Conservation (phyloP, 2,888 invertebrate species). For the Trichogramma evanescens region DNA sequence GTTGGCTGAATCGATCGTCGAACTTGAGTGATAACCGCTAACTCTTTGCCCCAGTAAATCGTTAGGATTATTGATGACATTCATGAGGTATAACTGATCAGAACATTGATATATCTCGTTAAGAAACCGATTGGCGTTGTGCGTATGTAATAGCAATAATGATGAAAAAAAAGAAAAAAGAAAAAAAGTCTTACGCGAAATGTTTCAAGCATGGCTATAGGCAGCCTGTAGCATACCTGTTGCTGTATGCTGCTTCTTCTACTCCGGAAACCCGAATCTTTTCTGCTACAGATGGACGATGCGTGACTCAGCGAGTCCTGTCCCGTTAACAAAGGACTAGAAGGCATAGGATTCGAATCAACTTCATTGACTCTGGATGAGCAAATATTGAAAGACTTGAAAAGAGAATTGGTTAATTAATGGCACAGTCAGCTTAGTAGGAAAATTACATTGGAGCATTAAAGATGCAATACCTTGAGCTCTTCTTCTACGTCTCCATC, state of each 20-base stretch:
- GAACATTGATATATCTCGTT: background rate
- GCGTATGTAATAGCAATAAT: background rate
- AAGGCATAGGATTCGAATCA: conserved; percentile 44
- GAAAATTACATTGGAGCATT: too few species aligned
- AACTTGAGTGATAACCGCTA: conserved; percentile 83
- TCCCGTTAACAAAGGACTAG: conserved; percentile 40
- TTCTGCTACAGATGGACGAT: conserved; percentile 73
- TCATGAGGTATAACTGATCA: conserved; percentile 55
- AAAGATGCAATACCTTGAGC: too few species aligned
- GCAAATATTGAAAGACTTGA: background rate
- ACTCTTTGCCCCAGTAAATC: conserved; percentile 74
- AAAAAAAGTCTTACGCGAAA: background rate
- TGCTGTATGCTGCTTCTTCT: conserved; percentile 79
- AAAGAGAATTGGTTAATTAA: too few species aligned
- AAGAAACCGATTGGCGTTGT: background rate
- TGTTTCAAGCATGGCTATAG: background rate
- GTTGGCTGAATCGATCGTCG: conserved; percentile 52
- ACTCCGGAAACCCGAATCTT: conserved; percentile 82
- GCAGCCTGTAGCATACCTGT: conserved; percentile 53
- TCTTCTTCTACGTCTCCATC: background rate
- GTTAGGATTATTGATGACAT: conserved; percentile 56
- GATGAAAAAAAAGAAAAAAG: background rate
- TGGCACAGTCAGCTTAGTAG: too few species aligned
- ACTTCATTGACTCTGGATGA: conserved; percentile 28
- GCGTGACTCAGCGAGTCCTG: conserved; percentile 65